Evolutionary conservation across 2,888 invertebrate species (phyloP).

Genomic region (Diachrysia chrysitis): DNA sequence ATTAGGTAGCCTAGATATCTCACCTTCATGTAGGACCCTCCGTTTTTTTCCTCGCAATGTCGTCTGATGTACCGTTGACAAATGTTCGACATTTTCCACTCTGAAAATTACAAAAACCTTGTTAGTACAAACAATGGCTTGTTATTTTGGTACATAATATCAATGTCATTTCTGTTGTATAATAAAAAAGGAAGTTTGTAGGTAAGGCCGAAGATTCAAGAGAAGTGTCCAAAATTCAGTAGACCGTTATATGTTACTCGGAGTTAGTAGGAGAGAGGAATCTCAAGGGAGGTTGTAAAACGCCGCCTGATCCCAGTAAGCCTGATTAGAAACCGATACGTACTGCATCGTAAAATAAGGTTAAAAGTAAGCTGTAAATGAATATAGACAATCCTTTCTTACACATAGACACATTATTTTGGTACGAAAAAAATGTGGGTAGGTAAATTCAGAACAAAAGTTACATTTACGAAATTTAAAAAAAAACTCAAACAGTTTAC

Average conservation of each 20-base stretch:
- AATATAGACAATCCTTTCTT: background rate
- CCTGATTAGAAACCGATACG: constrained; percentile 19
- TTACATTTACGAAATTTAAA: too few species aligned
- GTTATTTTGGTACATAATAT: constrained; percentile 25
- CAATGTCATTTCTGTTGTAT: constrained; percentile 31
- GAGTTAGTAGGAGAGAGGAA: constrained; percentile 28
- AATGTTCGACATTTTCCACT: constrained; percentile 83
- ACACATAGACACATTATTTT: background rate
- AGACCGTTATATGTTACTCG: constrained; percentile 33
- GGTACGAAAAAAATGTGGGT: background rate
- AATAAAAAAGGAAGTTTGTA: constrained; percentile 7
- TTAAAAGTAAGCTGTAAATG: background rate
- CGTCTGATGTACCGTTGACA: constrained; percentile 83
- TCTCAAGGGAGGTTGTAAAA: constrained; percentile 38
- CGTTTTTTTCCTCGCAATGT: constrained; percentile 78
- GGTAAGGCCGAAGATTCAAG: constrained; percentile 22
- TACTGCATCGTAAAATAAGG: constrained; percentile 14
- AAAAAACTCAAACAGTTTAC: too few species aligned
- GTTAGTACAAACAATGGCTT: constrained; percentile 53
- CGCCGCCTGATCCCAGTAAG: background rate
- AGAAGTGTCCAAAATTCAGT: constrained; percentile 40
- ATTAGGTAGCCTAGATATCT: background rate
- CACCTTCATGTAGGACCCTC: constrained; percentile 87
- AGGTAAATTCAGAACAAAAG: background rate
- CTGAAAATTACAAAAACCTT: constrained; percentile 75